Conservation (phyloP, 2,888 invertebrate species). For the Aleiodes leptofemur region DNA sequence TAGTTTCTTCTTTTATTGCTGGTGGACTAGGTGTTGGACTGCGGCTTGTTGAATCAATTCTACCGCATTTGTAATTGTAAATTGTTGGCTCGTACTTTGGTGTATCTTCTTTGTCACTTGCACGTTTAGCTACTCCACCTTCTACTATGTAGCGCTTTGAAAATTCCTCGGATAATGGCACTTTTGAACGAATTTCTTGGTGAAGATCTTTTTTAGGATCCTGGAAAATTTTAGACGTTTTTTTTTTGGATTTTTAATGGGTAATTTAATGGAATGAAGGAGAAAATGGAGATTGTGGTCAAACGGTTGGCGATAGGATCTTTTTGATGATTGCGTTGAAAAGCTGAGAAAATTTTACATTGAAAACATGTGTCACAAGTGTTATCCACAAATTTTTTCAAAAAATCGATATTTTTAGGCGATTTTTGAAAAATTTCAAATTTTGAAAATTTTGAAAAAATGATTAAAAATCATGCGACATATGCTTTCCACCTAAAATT, state of each 20-base stretch:
- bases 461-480: neutral
- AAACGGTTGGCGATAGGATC: neutral
- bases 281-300: neutral
- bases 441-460: neutral
- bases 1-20: slow-evolving; percentile 57
- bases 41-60: slow-evolving; percentile 61
- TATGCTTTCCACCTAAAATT: no score
- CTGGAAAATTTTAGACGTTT: slow-evolving; percentile 53
- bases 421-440: no score
- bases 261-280: neutral
- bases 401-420: no score
- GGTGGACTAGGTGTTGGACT: slow-evolving; percentile 66
- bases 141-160: slow-evolving; percentile 70
- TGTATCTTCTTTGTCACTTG: slow-evolving; percentile 67
- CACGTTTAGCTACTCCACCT: slow-evolving; percentile 68
- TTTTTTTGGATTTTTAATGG: neutral
- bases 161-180: slow-evolving; percentile 68
- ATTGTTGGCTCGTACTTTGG: slow-evolving; percentile 71
- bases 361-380: no score
- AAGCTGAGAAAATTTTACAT: neutral
- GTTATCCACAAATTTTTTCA: neutral
- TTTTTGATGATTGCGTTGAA: neutral
- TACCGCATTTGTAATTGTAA: slow-evolving; percentile 70
- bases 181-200: slow-evolving; percentile 61
- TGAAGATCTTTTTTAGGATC: slow-evolving; percentile 67